These are phyloP conservation scores for Sminthopsis crassicaudata DNA, from an alignment of 2,113 vertebrate genomes.

Conservation along the genomic window DNA sequence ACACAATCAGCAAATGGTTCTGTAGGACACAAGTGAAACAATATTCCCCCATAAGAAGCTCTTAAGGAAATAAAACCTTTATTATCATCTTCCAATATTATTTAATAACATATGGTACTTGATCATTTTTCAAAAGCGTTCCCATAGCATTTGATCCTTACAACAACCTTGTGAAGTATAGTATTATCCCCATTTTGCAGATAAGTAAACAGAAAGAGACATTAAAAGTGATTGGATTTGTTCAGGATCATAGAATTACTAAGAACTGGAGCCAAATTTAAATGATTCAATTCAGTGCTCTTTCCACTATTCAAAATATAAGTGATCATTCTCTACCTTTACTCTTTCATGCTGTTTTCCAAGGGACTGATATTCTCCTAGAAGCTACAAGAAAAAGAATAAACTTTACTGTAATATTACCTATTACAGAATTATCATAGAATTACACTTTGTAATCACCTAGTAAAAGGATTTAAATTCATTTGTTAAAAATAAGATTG, in stretches of 20 bases:
- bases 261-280: background rate
- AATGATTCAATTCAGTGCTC: fast-evolving
- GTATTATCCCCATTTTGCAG: background rate
- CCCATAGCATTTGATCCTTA: conserved; percentile 8
- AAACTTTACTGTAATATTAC: conserved; percentile 31
- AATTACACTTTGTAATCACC: background rate
- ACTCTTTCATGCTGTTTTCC: conserved; percentile 91
- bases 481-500: background rate
- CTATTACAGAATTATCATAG: background rate
- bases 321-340: conserved; percentile 86
- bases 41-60: background rate
- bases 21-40: background rate
- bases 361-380: conserved; percentile 92
- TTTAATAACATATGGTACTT: background rate
- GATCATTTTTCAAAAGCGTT: conserved; percentile 13
- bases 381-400: conserved; percentile 86
- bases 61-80: conserved; percentile 22
- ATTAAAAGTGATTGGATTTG: background rate
- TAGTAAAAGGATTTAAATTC: background rate
- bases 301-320: background rate
- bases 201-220: background rate
- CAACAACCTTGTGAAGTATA: background rate
- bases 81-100: background rate
- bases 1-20: background rate
- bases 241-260: background rate